phyloP scores from a whole-genome alignment of 2,113 vertebrate species.

The Brachirus orientalis region DNA sequence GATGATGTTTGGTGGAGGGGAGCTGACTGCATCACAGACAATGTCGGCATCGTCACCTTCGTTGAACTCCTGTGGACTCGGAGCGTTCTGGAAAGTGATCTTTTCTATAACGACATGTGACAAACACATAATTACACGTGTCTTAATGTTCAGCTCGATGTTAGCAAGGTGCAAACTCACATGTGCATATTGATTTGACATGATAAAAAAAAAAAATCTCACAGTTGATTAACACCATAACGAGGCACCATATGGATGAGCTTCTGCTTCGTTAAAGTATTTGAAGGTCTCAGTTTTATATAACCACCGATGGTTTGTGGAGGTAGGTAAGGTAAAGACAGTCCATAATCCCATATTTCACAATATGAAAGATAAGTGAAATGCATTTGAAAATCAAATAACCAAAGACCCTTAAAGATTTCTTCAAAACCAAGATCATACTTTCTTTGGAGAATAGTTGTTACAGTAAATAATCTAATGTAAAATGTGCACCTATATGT shows the following conservation, averaged over 20 bases:
- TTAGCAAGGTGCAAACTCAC: neutral
- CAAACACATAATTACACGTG: neutral
- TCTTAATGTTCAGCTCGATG: neutral
- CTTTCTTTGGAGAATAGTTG: too few species aligned
- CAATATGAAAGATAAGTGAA: too few species aligned
- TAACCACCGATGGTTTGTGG: neutral
- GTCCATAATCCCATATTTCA: too few species aligned
- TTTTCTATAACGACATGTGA: slow-evolving; percentile 83
- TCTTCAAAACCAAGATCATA: too few species aligned
- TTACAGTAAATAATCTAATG: too few species aligned
- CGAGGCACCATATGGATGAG: slow-evolving; percentile 8
- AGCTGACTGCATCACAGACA: slow-evolving; percentile 92
- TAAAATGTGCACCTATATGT: too few species aligned
- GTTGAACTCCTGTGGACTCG: slow-evolving; percentile 93
- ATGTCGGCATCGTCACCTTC: slow-evolving; percentile 94
- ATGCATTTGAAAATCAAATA: too few species aligned
- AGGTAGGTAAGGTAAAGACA: neutral
- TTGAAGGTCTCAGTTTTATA: neutral
- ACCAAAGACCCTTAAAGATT: too few species aligned
- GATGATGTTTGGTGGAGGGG: slow-evolving; percentile 89
- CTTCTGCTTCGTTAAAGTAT: slow-evolving; percentile 16
- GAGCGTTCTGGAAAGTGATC: slow-evolving; percentile 92
- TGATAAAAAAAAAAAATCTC: neutral
- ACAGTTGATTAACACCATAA: slow-evolving; percentile 24
- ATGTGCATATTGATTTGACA: neutral